A percentile compares a stretch with the other conserved stretches of the same genome.
These are phyloP conservation scores for Ylistrum balloti DNA, from an alignment of 1,140 invertebrate species.

Conservation along the genomic window DNA sequence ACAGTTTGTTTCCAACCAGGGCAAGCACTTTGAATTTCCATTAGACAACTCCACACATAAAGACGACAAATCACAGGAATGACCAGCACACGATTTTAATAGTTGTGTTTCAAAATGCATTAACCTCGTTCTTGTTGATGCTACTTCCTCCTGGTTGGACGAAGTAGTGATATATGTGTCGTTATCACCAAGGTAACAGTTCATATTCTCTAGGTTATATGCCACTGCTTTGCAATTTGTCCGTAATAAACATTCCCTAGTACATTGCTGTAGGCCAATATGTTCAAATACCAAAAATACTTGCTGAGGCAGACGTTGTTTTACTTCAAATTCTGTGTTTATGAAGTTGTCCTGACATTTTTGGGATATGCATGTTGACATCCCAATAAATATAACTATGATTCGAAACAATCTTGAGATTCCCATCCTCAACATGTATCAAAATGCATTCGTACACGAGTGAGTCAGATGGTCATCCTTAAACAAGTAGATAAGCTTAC, in stretches of 20 bases:
- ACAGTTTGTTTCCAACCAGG: not conserved
- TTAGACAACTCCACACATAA: not conserved
- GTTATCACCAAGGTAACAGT: not conserved
- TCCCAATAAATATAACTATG: not conserved
- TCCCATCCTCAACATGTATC: not conserved
- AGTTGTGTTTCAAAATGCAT: not conserved
- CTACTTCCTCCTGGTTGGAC: not conserved
- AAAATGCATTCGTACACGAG: not conserved
- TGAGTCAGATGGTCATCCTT: no score
- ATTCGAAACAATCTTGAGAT: not conserved
- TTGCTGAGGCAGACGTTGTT: not conserved
- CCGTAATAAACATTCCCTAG: not conserved
- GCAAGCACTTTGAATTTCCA: not conserved
- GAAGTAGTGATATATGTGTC: not conserved
- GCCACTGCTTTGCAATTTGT: not conserved
- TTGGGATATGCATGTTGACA: not conserved
- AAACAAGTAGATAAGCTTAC: no score
- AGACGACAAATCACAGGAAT: not conserved
- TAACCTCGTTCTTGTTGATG: not conserved
- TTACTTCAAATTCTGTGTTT: not conserved
- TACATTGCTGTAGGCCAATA: not conserved
- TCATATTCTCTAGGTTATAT: not conserved
- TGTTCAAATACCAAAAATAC: not conserved
- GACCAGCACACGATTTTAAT: not conserved
- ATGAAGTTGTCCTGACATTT: not conserved